phyloP scores from a whole-genome alignment of 2,888 invertebrate genomes.

The Allolobophora icterica region DNA sequence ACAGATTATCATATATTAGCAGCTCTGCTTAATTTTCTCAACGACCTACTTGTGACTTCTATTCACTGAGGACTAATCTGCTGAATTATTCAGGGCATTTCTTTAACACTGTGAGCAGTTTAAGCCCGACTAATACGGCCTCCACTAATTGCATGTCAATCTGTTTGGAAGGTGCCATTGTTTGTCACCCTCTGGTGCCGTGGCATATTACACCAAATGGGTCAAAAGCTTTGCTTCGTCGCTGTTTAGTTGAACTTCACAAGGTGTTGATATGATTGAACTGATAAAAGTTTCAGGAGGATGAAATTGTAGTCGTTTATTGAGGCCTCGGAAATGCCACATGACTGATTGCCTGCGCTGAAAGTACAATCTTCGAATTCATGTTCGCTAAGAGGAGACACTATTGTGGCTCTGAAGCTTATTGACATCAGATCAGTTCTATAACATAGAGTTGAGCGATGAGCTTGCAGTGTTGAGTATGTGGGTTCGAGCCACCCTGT shows the following conservation, averaged over 20 bases:
- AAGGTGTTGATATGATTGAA: neutral
- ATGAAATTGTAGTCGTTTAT: neutral
- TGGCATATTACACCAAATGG: neutral
- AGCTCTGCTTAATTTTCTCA: neutral
- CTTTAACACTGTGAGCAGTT: neutral
- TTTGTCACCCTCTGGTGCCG: neutral
- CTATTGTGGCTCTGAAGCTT: neutral
- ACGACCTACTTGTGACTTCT: neutral
- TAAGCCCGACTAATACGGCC: neutral
- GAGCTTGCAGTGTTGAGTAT: no score
- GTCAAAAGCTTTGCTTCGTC: neutral
- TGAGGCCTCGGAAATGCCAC: neutral
- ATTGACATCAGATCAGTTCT: neutral
- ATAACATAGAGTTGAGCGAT: no score
- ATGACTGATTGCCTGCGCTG: neutral
- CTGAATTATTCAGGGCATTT: neutral
- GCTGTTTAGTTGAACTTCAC: neutral
- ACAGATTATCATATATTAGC: neutral
- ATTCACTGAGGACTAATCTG: neutral
- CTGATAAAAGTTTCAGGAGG: slow-evolving; percentile 17
- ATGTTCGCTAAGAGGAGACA: neutral
- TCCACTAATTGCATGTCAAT: neutral
- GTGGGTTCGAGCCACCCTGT: no score
- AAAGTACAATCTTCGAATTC: neutral
- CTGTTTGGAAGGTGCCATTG: neutral